Conservation (phyloP, 53 echinoderm and acorn worm genomes). For the Astropecten irregularis region DNA sequence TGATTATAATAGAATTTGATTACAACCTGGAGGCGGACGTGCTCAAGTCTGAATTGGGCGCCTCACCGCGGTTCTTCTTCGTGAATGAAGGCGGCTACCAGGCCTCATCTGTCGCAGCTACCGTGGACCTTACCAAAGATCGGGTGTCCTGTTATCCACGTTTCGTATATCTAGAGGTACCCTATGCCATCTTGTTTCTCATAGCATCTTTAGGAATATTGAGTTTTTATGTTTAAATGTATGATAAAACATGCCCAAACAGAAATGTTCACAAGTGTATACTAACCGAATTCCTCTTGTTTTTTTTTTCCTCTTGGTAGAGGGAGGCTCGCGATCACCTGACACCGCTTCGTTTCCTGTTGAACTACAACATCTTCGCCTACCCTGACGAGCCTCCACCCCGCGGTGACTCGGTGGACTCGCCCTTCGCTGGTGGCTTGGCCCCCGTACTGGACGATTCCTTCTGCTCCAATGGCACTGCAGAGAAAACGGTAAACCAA, state of each 20-base stretch:
- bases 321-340: conserved; percentile 66
- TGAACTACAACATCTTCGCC: conserved; percentile 67
- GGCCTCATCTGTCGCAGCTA: not conserved
- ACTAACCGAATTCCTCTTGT: too few species aligned
- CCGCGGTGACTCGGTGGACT: conserved; percentile 35
- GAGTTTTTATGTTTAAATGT: too few species aligned
- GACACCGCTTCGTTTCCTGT: conserved; percentile 56
- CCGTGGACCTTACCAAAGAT: not conserved
- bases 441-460: conserved; percentile 58
- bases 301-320: too few species aligned
- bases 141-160: not conserved
- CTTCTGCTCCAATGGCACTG: conserved; percentile 53
- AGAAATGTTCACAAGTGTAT: too few species aligned
- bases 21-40: conserved; percentile 29
- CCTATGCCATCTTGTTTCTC: not conserved
- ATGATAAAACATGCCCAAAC: too few species aligned
- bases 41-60: conserved; percentile 12
- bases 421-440: conserved; percentile 22
- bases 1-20: conserved; percentile 48
- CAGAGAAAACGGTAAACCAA: conserved; percentile 16
- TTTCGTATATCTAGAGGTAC: conserved; percentile 14
- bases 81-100: not conserved
- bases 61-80: conserved; percentile 14
- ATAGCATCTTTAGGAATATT: not conserved
- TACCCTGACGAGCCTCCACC: conserved; percentile 18